Evolutionary conservation across 2,888 invertebrate genomes (phyloP).

Genomic region (Cephus rjabovi): DNA sequence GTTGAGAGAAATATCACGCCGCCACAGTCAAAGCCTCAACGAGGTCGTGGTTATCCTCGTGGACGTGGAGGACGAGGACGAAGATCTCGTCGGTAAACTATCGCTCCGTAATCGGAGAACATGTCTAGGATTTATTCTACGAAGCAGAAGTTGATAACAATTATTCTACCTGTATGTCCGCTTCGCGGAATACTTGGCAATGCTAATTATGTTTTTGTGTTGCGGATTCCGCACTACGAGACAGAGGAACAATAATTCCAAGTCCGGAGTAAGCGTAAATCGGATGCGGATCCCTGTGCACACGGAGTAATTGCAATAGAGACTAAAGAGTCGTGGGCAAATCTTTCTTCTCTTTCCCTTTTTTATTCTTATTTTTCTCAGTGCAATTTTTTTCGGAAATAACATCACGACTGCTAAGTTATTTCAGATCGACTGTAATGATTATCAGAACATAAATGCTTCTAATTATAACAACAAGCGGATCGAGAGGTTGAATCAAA

Average conservation of each 20-base stretch:
- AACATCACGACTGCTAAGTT: neutral
- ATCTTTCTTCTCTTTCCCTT: neutral
- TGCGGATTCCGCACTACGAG: neutral
- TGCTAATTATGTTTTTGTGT: neutral
- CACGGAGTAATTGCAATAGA: neutral
- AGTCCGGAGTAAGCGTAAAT: neutral
- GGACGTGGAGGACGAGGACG: constrained; percentile 51
- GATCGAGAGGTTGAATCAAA: neutral
- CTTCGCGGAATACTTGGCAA: neutral
- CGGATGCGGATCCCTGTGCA: neutral
- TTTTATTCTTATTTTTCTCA: neutral
- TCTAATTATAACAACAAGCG: neutral
- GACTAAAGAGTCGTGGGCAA: neutral
- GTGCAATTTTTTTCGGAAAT: neutral
- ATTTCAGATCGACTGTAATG: neutral
- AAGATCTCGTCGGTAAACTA: constrained; percentile 59
- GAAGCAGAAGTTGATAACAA: neutral
- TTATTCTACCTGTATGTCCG: neutral
- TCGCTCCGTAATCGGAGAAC: neutral
- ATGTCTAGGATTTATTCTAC: neutral
- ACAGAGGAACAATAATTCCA: neutral
- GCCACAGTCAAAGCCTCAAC: constrained; percentile 28
- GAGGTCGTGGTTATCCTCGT: constrained; percentile 49
- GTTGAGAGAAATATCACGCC: constrained; percentile 10
- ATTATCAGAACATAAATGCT: neutral